Evolutionary conservation across 2,888 invertebrate genomes (phyloP).

Genomic region (Mesorhabditis spiculigera): DNA sequence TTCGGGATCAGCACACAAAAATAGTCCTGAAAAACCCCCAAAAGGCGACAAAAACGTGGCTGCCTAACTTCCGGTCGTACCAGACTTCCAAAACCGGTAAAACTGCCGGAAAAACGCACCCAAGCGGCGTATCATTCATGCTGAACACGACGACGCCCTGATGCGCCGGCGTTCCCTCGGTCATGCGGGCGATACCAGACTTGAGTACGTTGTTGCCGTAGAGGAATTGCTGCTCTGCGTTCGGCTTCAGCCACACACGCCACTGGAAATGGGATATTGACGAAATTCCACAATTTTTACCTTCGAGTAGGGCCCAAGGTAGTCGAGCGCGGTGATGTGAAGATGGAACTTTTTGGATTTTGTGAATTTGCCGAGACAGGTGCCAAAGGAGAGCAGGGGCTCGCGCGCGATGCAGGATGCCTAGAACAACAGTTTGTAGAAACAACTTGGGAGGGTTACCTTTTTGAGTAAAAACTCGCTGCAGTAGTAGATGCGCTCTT

Average conservation of each 20-base stretch:
- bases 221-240: constrained; percentile 91
- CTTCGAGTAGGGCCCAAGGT: constrained; percentile 92
- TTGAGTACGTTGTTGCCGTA: constrained; percentile 95
- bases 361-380: constrained; percentile 97
- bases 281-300: constrained; percentile 60
- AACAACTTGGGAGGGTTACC: not conserved
- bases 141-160: constrained; percentile 81
- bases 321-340: constrained; percentile 89
- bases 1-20: no score
- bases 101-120: constrained; percentile 28
- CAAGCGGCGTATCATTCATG: constrained; percentile 87
- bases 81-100: no score
- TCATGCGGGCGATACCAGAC: constrained; percentile 89
- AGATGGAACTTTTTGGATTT: constrained; percentile 71
- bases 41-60: not conserved
- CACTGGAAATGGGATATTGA: constrained; percentile 65
- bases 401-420: constrained; percentile 61
- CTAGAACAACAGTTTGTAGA: constrained; percentile 35
- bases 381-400: constrained; percentile 72
- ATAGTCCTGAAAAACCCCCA: no score
- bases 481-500: constrained; percentile 82
- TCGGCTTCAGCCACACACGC: constrained; percentile 93
- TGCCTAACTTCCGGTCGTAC: not conserved
- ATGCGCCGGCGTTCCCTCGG: constrained; percentile 74
- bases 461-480: constrained; percentile 50